These are phyloP conservation scores for Athalia rosae DNA, from an alignment of 2,888 invertebrate species.

Conservation along the genomic window DNA sequence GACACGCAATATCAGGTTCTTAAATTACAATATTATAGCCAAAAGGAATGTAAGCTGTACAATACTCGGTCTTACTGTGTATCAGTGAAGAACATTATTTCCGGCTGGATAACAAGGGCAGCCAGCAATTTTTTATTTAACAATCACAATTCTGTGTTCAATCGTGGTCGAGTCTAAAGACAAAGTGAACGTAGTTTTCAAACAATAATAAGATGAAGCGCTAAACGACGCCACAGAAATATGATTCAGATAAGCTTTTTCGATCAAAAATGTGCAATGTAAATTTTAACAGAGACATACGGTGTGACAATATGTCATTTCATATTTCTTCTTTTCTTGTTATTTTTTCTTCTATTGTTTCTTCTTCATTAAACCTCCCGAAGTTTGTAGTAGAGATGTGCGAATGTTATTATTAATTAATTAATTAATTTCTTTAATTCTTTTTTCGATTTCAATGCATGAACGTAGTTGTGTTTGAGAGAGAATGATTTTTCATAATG, in stretches of 20 bases:
- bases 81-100: slow-evolving; percentile 63
- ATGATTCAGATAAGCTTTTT: background rate
- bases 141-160: slow-evolving; percentile 24
- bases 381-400: slow-evolving; percentile 25
- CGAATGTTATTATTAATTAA: slow-evolving; percentile 41
- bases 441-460: slow-evolving; percentile 11
- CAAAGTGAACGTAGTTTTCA: background rate
- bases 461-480: slow-evolving; percentile 5
- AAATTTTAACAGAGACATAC: slow-evolving; percentile 33
- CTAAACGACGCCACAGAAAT: slow-evolving; percentile 14
- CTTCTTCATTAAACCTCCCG: slow-evolving; percentile 21
- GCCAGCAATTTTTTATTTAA: slow-evolving; percentile 14
- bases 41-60: slow-evolving; percentile 73
- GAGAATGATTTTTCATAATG: background rate
- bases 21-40: slow-evolving; percentile 70
- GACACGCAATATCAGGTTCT: slow-evolving; percentile 46
- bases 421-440: background rate
- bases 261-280: slow-evolving; percentile 27
- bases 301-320: slow-evolving; percentile 28
- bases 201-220: slow-evolving; percentile 2
- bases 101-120: slow-evolving; percentile 41
- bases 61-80: slow-evolving; percentile 71
- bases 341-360: no score
- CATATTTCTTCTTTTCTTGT: background rate
- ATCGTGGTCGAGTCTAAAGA: background rate